Conservation (phyloP, 2,888 invertebrate species). For the Pterobdella sp. region DNA sequence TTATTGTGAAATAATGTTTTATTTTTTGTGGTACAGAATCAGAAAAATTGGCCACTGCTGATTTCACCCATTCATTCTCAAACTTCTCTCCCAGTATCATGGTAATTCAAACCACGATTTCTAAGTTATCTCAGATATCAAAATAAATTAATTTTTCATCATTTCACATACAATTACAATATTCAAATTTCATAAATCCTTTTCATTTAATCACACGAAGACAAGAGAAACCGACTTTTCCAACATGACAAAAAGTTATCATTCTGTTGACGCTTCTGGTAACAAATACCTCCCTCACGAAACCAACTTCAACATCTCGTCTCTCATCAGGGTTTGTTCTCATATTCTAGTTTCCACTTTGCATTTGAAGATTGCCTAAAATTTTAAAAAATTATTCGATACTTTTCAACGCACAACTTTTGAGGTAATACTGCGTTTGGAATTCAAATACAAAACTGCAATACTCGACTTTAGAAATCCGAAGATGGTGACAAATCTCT, state of each 20-base stretch:
- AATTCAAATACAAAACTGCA: neutral
- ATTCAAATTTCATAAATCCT: neutral
- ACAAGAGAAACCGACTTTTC: neutral
- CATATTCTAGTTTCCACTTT: too few relatives aligned
- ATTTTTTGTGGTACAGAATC: neutral
- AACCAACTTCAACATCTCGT: slow-evolving; percentile 3
- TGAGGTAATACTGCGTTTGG: neutral
- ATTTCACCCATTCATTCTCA: neutral
- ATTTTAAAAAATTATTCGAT: too few relatives aligned
- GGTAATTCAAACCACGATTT: neutral
- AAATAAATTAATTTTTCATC: too few relatives aligned
- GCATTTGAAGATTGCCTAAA: too few relatives aligned
- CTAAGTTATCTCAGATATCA: too few relatives aligned
- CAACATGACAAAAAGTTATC: neutral
- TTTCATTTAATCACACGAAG: neutral
- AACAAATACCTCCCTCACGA: neutral
- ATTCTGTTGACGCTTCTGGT: neutral
- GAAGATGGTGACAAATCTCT: slow-evolving; percentile 12
- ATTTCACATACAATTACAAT: neutral
- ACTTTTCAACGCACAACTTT: neutral
- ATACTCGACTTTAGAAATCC: neutral
- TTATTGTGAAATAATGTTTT: neutral
- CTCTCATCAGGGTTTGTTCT: neutral
- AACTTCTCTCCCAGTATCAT: slow-evolving; percentile 2
- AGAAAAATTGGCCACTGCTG: neutral